These are phyloP conservation scores for Salvator merianae DNA, from an alignment of 2,113 vertebrate species.

Conservation along the genomic window DNA sequence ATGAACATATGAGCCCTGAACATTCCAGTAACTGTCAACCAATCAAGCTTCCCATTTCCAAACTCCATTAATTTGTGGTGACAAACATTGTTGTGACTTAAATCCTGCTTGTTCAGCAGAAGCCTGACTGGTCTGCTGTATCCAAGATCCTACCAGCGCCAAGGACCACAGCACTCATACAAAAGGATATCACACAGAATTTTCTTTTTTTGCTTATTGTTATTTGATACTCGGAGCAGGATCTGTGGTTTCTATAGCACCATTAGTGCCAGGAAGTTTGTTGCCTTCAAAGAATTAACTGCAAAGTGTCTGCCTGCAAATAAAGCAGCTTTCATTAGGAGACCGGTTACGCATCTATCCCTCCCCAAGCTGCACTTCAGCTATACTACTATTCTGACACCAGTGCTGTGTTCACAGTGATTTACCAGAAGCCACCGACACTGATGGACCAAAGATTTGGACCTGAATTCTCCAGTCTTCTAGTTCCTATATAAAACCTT, in stretches of 20 bases:
- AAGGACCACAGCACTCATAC: neutral
- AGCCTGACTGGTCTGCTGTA: neutral
- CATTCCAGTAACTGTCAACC: conserved; percentile 37
- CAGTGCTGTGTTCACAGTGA: neutral
- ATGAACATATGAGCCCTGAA: conserved; percentile 17
- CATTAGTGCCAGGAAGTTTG: neutral
- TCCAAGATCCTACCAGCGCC: neutral
- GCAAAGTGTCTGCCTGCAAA: neutral
- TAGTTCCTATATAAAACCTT: neutral
- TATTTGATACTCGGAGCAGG: neutral
- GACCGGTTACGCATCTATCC: neutral
- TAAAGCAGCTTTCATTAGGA: conserved; percentile 10
- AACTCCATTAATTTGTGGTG: neutral
- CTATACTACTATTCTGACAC: neutral
- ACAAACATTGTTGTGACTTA: neutral
- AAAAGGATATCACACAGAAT: neutral
- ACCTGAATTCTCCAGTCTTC: neutral
- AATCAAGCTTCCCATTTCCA: conserved; percentile 14
- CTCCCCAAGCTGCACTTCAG: neutral
- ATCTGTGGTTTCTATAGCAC: neutral
- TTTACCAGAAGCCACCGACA: neutral
- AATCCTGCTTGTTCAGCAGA: conserved; percentile 4
- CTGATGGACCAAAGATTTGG: neutral
- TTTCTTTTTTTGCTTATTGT: conserved; percentile 12
- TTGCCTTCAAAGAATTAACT: conserved; percentile 16